A percentile compares a stretch with the other conserved stretches of the same genome.
phyloP scores from a whole-genome alignment of 2,797 vertebrate genomes.

The Premnoplex brunnescens region DNA sequence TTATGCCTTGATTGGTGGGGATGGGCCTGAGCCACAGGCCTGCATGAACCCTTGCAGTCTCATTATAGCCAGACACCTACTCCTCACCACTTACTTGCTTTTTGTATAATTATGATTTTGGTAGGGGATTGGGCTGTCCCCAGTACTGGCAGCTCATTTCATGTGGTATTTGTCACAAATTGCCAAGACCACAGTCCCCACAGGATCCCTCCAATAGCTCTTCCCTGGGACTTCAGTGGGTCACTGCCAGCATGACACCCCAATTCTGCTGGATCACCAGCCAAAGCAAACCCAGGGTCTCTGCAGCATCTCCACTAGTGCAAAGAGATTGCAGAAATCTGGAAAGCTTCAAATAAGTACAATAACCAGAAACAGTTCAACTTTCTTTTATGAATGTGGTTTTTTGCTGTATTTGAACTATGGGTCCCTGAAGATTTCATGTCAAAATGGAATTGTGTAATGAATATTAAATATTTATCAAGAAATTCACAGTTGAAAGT shows the following conservation, averaged over 20 bases:
- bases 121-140: background rate
- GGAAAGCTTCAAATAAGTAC: background rate
- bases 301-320: background rate
- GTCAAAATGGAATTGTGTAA: background rate
- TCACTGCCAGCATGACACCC: background rate
- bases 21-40: background rate
- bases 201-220: background rate
- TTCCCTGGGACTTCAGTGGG: background rate
- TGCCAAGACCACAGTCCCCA: accelerated
- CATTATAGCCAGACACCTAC: accelerated
- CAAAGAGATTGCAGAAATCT: background rate
- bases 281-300: background rate
- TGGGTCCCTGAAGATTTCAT: background rate
- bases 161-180: background rate
- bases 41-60: accelerated
- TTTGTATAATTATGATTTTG: accelerated
- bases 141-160: background rate
- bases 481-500: background rate
- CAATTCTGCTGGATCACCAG: background rate
- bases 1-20: background rate
- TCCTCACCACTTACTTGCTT: background rate
- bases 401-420: background rate
- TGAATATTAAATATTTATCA: background rate
- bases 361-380: background rate
- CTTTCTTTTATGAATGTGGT: background rate